Base-by-base conservation (phyloP, 2,888 invertebrate species). In the Ommatoiulus sabulosus region DNA sequence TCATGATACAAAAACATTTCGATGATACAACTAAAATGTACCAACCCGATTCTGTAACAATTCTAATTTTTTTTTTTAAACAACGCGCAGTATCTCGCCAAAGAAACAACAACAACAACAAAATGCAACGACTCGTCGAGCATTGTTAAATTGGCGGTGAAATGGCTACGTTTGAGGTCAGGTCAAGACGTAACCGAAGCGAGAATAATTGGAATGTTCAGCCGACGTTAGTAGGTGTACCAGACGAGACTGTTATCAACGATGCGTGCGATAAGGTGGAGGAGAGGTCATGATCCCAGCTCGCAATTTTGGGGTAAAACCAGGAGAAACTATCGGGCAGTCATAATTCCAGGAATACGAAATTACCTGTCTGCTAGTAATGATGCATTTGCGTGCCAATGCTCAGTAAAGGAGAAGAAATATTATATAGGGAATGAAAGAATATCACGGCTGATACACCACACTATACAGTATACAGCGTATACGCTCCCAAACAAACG, bases 311-410 rank as follows among this genome's bases (percentile, higher is more conserved):
- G 35, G 20, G 72, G n/a, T 24, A 72, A 72, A 72, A 72, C 72
- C 24, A 72, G 17, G 72, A 72, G 72, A 72, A 72, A 24, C 20
- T 24, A n/a, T 20, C n/a, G 5, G 24, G 24, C 72, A 87, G 52
- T 87, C 87, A 87, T 87, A 35, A 87, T 87, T 87, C 72, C n/a
- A 17, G 7, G 48, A 44, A 72, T 46, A 87, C 87, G 35, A 87
- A 87, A 87, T 87, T 87, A 87, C 87, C 87, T 87, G 87, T 87
- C 87, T 87, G 46, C 44, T 17, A n/a, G 63, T 87, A 87, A 87
- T 87, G 87, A 72, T 35, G 35, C n/a, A 87, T 87, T 87, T 87
- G 87, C 87, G 87, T 87, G 87, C n/a, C 44, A 87, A 43, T 12
- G 35, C 43, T 44, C 87, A 72, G 72, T 87, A 87, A 87, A 85